Evolutionary conservation across 2,888 invertebrate genomes (phyloP).

Genomic region (Saturnia pavonia): DNA sequence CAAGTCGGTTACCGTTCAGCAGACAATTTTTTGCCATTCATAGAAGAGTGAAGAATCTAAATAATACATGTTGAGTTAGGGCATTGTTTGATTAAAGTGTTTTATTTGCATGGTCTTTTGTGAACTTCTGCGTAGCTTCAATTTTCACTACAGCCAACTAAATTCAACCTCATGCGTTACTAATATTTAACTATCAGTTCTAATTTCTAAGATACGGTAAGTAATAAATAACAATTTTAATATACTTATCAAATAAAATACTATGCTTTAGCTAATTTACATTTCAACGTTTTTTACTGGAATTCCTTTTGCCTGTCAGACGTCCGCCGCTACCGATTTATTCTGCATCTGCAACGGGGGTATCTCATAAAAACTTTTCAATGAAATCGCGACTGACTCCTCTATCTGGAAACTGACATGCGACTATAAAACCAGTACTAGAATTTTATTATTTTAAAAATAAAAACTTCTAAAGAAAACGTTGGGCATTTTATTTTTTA

Average conservation of each 20-base stretch:
- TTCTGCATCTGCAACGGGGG: conserved; percentile 64
- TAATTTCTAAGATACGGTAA: neutral
- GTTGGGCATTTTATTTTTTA: neutral
- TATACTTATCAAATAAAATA: conserved; percentile 17
- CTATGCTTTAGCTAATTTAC: conserved; percentile 49
- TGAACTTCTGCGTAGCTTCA: neutral
- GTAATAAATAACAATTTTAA: too few relatives aligned
- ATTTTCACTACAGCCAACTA: neutral
- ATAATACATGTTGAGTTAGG: too few relatives aligned
- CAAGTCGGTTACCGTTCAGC: neutral
- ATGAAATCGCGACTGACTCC: conserved; percentile 63
- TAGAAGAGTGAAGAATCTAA: neutral
- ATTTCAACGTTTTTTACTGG: conserved; percentile 44
- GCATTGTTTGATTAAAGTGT: too few relatives aligned
- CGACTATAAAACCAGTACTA: neutral
- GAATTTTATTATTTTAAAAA: neutral
- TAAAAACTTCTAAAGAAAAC: neutral
- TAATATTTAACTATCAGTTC: neutral
- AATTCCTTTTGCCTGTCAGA: conserved; percentile 58
- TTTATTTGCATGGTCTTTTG: neutral
- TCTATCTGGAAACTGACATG: conserved; percentile 41
- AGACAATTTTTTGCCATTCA: neutral
- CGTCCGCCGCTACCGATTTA: conserved; percentile 70
- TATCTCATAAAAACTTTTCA: conserved; percentile 71
- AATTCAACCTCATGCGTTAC: neutral